phyloP scores from a whole-genome alignment of 1,140 invertebrate species.

The Drosophila sproati region DNA sequence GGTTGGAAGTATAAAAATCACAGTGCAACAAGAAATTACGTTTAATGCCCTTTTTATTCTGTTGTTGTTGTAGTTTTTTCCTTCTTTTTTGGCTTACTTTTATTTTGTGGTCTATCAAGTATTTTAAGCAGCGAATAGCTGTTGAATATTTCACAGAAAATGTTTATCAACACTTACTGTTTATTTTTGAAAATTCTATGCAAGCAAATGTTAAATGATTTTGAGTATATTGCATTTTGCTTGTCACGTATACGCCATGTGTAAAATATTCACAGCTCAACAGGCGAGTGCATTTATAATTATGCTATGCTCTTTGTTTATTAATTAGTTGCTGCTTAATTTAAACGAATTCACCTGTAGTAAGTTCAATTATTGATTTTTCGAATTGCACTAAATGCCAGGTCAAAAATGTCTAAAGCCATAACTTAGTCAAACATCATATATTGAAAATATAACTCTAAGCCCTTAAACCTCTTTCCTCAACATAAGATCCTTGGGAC shows the following conservation, averaged over 20 bases:
- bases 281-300: too few relatives aligned
- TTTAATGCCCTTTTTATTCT: slow-evolving; percentile 61
- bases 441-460: too few relatives aligned
- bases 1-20: slow-evolving; percentile 45
- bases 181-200: too few relatives aligned
- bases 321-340: neutral
- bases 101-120: slow-evolving; percentile 56
- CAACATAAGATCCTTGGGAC: too few relatives aligned
- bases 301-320: neutral
- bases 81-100: slow-evolving; percentile 34
- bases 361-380: neutral
- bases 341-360: neutral
- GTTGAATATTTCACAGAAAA: slow-evolving; percentile 57
- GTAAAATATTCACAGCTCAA: neutral
- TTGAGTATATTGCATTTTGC: neutral
- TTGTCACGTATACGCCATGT: neutral
- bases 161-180: too few relatives aligned
- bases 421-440: too few relatives aligned
- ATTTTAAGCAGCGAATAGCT: slow-evolving; percentile 45
- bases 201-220: neutral
- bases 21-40: slow-evolving; percentile 34
- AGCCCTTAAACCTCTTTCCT: too few relatives aligned
- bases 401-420: too few relatives aligned
- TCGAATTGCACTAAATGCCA: too few relatives aligned
- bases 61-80: slow-evolving; percentile 15